Evolutionary conservation across 1,140 invertebrate species (phyloP).

Genomic region (Lordiphosa collinella): DNA sequence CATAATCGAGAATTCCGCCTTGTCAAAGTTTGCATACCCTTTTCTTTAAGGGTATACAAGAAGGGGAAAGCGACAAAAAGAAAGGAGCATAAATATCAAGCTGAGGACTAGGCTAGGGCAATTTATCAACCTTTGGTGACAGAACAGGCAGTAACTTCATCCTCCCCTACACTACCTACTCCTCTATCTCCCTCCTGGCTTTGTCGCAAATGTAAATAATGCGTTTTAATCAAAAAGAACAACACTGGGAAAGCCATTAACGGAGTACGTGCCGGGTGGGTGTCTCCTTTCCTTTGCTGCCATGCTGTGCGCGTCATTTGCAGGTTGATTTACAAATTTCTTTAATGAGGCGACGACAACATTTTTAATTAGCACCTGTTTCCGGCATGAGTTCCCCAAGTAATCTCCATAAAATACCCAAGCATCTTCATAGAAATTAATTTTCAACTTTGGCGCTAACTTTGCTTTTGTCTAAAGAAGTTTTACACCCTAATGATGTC

Average conservation of each 20-base stretch:
- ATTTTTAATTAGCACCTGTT: conserved; percentile 76
- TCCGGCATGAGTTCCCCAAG: conserved; percentile 12
- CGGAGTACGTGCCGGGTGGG: conserved; percentile 43
- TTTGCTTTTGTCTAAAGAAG: conserved; percentile 9
- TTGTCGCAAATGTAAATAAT: conserved; percentile 70
- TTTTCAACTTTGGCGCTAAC: conserved; percentile 26
- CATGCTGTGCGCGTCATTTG: conserved; percentile 35
- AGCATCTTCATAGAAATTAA: conserved; percentile 50
- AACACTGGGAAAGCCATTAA: conserved; percentile 65
- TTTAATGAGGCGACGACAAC: conserved; percentile 71
- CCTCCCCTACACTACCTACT: background rate
- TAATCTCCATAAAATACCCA: conserved; percentile 63
- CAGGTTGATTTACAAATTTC: conserved; percentile 74
- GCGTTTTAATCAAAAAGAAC: conserved; percentile 67
- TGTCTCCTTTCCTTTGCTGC: background rate
- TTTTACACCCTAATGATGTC: conserved; percentile 35
- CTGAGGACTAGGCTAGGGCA: conserved; percentile 27
- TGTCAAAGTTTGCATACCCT: too few relatives aligned
- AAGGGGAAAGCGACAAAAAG: conserved; percentile 2
- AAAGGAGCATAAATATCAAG: conserved; percentile 6
- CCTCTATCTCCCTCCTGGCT: background rate
- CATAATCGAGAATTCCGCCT: too few relatives aligned
- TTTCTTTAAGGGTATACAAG: background rate
- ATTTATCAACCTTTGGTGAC: conserved; percentile 61
- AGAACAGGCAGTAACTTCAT: conserved; percentile 2